Evolutionary conservation across 1,140 invertebrate genomes (phyloP), one percentile per base, ranked within the genome.

Genomic region (Arctopsyche grandis): DNA sequence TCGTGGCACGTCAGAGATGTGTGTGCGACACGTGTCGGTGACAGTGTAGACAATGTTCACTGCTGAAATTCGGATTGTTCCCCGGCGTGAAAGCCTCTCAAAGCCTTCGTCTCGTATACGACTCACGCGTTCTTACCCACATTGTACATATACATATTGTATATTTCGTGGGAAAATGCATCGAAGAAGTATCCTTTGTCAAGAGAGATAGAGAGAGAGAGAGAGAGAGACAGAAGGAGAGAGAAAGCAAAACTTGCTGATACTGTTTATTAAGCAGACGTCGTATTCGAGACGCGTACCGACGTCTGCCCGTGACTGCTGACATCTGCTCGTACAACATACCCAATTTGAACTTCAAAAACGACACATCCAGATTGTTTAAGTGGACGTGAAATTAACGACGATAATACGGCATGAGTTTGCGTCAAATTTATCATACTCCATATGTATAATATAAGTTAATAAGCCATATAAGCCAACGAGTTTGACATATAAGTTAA

Each of bases 1-100:
- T n/a, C 4, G 19, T 16, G 10, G 3, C 52, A 21, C 52, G 14
- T 21, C 63, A 24, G 24, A 66, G 63, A 66, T 16, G 24, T 66
- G 63, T 24, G 24, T 16, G 24, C 63, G 63, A 66, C 63, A 66
- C 63, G 63, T 66, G 63, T 21, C 12, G 16, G 3, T 66, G 63
- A 66, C 63, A 66, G 5, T 12, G 63, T 24, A 3, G 10, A 16
- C 24, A 24, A 66, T 24, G 63, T 66, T 66, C 24, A 5, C 16
- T 66, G 63, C 16, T 16, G 24, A 66, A 66, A 66, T 26, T 66
- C 63, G 16, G 63, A 66, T 66, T 66, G 63, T 66, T 66, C 63
- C 12, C 29, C 63, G 24, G 63, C 63, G 63, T 66, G 63, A 66
- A 24, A 24, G 63, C 63, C 24, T 66, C 24, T 66, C 63, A 16